Evolutionary conservation across 2,888 invertebrate species (phyloP), one percentile per base, ranked within the genome.

Genomic region (Calliphora vomitoria): DNA sequence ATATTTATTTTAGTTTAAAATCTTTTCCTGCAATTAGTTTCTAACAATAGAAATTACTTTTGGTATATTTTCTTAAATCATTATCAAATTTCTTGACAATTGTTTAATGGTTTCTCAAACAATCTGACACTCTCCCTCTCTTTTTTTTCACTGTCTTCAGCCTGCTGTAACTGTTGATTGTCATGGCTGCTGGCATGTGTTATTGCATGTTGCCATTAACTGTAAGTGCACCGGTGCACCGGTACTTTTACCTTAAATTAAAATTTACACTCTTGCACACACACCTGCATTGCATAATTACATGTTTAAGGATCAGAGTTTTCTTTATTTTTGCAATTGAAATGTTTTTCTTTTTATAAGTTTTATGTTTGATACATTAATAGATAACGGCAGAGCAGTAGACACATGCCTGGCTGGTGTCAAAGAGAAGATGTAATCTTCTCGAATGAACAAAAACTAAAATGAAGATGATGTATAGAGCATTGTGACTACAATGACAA

Each of bases 401-500:
- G 84, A 79, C 84, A 85, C 87, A 87, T 82, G 82, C 87, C 60
- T 87, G 84, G 62, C 84, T 87, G 85, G 82, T 87, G 81, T 84
- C 78, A 84, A 76, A 87, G 84, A 81, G 31, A 64, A 72, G 84
- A 72, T 87, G 81, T 69, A 62, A 84, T 79, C 72, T 82, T 62
- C 53, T 0, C 18, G 13, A 50, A 58, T 68, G 6, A 15, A 6
- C 10, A 44, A 44, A 11, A 72, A 53, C 25, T 20, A 44, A 71
- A 35, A 62, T 31, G 55, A 66, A 60, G 25, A 62, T 58, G 50
- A 41, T 31, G 55, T 60, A n/a, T n/a, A 31, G 18, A 35, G 10
- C 3, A 44, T 60, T 41, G 20, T 1, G 31, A 47, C 31, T 18
- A n/a, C 11, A 78, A 72, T 66, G 64, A 66, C 47, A 74, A 72